Evolutionary conservation across 1,140 invertebrate species (phyloP).

Genomic region (Drosophila sechellia): DNA sequence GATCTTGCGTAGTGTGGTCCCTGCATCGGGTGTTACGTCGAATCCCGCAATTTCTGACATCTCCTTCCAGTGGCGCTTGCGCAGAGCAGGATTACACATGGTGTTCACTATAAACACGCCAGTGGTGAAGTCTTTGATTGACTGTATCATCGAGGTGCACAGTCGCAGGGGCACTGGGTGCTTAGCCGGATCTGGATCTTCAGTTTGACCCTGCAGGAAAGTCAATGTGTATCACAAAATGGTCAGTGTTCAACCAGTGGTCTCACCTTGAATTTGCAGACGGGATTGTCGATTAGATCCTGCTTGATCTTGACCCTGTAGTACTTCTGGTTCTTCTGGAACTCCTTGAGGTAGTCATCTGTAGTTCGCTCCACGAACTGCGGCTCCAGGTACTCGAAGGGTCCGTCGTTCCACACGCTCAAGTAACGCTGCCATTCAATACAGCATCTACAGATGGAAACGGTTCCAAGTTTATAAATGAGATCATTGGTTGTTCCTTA

Average conservation of each 20-base stretch:
- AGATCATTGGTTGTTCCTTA: neutral
- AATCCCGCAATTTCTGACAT: conserved; percentile 93
- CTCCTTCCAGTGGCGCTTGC: conserved; percentile 95
- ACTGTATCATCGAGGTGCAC: conserved; percentile 88
- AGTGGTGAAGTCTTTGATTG: conserved; percentile 92
- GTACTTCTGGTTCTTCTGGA: conserved; percentile 91
- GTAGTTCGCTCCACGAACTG: conserved; percentile 89
- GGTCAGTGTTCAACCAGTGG: too few relatives aligned
- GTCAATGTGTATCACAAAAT: too few relatives aligned
- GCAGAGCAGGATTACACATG: conserved; percentile 94
- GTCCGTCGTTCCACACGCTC: conserved; percentile 95
- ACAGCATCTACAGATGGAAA: conserved; percentile 83
- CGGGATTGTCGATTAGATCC: conserved; percentile 88
- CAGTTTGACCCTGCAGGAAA: conserved; percentile 87
- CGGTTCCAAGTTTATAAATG: too few relatives aligned
- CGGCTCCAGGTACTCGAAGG: conserved; percentile 92
- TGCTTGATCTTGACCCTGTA: conserved; percentile 93
- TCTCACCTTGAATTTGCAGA: conserved; percentile 86
- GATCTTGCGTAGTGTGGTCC: conserved; percentile 93
- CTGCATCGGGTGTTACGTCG: conserved; percentile 93
- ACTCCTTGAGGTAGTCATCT: conserved; percentile 90
- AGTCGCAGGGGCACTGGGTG: conserved; percentile 92
- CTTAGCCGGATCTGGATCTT: conserved; percentile 91
- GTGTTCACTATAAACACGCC: conserved; percentile 92
- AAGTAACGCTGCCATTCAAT: conserved; percentile 92